These are phyloP conservation scores for Clytia hemisphaerica DNA, from an alignment of 30 jellyfish, hydroid and myxozoan species.

Conservation along the genomic window DNA sequence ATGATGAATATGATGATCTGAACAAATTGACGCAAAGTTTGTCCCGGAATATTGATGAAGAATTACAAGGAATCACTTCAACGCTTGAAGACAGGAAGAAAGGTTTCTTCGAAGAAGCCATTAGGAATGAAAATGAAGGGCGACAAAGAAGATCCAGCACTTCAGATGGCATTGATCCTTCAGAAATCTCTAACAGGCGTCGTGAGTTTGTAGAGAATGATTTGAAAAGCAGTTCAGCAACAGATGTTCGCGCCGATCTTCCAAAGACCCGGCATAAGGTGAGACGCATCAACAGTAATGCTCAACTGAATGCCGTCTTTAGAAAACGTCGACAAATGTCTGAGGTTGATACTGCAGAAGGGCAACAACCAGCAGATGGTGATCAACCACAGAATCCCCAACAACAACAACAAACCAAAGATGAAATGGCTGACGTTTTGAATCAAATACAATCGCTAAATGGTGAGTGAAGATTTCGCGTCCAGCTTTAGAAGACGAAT, in stretches of 20 bases:
- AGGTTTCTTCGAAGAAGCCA: constrained; percentile 58
- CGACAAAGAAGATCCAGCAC: constrained; percentile 38
- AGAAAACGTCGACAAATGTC: constrained; percentile 69
- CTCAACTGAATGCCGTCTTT: constrained; percentile 72
- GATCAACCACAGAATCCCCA: background rate
- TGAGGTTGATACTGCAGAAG: constrained; percentile 19
- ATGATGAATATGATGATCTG: constrained; percentile 9
- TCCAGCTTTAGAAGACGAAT: no score
- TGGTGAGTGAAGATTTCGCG: no score
- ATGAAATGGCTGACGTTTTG: constrained; percentile 9
- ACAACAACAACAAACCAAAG: constrained; percentile 8
- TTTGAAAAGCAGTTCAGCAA: constrained; percentile 27
- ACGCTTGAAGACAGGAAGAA: constrained; percentile 63
- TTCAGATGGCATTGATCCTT: constrained; percentile 38
- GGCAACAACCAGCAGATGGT: no score
- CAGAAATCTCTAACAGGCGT: constrained; percentile 70
- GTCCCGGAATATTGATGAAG: constrained; percentile 1
- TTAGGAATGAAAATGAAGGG: constrained; percentile 30
- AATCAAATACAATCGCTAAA: no score
- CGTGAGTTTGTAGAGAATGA: constrained; percentile 57
- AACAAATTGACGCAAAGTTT: background rate
- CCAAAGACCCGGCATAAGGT: constrained; percentile 66
- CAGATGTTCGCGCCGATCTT: background rate
- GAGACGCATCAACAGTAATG: constrained; percentile 80
- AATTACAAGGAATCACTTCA: constrained; percentile 26